Percentiles rank a stretch among this genome's conserved stretches.
Conservation (phyloP, 30 jellyfish, hydroid and myxozoan genomes). For the Aurelia aurita complex sp. Pacific region DNA sequence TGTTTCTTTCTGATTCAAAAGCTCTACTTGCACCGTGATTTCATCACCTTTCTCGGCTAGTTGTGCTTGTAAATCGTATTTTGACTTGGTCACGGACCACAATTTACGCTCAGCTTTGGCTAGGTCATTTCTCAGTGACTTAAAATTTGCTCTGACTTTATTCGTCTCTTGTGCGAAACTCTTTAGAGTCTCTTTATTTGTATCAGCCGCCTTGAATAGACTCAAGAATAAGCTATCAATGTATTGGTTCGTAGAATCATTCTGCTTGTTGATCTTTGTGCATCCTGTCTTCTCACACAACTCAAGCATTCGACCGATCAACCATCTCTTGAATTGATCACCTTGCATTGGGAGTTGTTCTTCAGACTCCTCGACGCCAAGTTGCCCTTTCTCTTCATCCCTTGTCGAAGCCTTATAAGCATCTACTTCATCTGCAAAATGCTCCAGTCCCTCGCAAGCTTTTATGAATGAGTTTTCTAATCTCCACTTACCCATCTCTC, state of each 20-base stretch:
- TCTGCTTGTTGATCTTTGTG: not conserved
- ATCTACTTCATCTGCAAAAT: not conserved
- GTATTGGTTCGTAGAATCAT: not conserved
- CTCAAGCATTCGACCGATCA: slow-evolving; percentile 22
- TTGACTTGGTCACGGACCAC: not conserved
- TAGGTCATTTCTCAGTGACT: not conserved
- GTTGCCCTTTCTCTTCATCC: not conserved
- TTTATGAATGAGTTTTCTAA: not conserved
- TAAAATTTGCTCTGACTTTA: not conserved
- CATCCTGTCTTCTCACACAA: slow-evolving; percentile 6
- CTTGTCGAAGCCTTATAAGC: not conserved
- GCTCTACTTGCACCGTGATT: slow-evolving; percentile 11
- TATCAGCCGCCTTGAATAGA: not conserved
- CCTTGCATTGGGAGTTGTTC: not conserved
- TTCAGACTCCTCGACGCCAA: not conserved
- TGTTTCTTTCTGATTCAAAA: not conserved
- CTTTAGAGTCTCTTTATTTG: not conserved
- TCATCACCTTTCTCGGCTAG: slow-evolving; percentile 17
- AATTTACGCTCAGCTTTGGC: no score
- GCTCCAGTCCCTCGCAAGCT: not conserved
- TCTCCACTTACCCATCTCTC: not conserved
- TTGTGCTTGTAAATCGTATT: not conserved
- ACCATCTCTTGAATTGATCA: not conserved
- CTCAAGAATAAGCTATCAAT: slow-evolving; percentile 2
- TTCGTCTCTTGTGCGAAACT: slow-evolving; percentile 13